Conservation (phyloP, 1,140 invertebrate species). For the Drosophila setifemur region DNA sequence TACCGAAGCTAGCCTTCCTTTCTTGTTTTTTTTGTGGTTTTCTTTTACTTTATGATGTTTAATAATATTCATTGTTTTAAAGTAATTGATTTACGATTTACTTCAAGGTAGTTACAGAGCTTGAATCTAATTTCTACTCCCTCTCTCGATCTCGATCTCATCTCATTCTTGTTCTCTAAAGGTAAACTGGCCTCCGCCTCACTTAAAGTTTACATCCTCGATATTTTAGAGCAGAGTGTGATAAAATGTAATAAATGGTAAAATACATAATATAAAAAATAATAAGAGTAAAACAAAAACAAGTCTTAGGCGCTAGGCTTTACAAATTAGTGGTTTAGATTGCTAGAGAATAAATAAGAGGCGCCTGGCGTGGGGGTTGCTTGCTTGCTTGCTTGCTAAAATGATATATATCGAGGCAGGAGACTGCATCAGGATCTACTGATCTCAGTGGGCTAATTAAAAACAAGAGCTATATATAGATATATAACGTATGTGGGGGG, state of each 20-base stretch:
- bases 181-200: slow-evolving; percentile 12
- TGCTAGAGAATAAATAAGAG: slow-evolving; percentile 70
- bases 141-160: not conserved
- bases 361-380: slow-evolving; percentile 13
- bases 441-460: slow-evolving; percentile 10
- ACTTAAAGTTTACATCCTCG: slow-evolving; percentile 11
- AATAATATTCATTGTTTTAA: slow-evolving; percentile 39
- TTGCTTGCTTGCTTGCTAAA: too few species aligned
- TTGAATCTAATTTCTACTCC: slow-evolving; percentile 22
- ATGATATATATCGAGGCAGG: slow-evolving; percentile 28
- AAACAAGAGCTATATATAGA: slow-evolving; percentile 27
- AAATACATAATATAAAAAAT: slow-evolving; percentile 27
- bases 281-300: slow-evolving; percentile 46
- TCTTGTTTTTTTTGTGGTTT: slow-evolving; percentile 13
- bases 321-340: slow-evolving; percentile 59
- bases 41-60: slow-evolving; percentile 21
- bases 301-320: slow-evolving; percentile 48
- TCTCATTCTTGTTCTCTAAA: not conserved
- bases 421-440: slow-evolving; percentile 37
- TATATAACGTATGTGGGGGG: slow-evolving; percentile 30
- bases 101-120: slow-evolving; percentile 64
- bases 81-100: slow-evolving; percentile 50
- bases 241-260: not conserved
- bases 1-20: too few species aligned
- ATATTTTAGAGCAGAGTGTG: slow-evolving; percentile 5